Evolutionary conservation across 2,797 vertebrate genomes (phyloP), one percentile per base, ranked within the genome.

Genomic region (Pangasius mekongensis): DNA sequence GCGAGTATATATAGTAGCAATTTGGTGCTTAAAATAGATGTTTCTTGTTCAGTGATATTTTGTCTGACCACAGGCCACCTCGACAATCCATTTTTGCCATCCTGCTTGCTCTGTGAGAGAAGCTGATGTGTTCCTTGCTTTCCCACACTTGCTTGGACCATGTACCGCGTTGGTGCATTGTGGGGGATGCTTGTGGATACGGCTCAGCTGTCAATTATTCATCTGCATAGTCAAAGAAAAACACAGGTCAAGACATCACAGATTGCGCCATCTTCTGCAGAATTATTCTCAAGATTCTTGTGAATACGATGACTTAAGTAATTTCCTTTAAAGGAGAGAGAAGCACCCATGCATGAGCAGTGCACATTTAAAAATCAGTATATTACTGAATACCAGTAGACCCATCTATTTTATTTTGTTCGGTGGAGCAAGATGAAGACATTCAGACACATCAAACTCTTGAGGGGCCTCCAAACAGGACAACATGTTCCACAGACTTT

Each of bases 91-190:
- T 91, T 84, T 87, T 58, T 83, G 52, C 86, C 58, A 92, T 86
- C 67, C 86, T 91, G 87, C 82, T 85, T 89, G 69, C 87, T 87
- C 87, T 84, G 67, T 87, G 88, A 80, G 60, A 71, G 84, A 89
- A 89, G 73, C 74, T 74, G 87, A 88, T 71, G 39, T 89, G 83
- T 88, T 60, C 78, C 76, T 56, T 30, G 56, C 76, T 85, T 86
- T 90, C 58, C 89, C 73, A 69, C 67, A 30, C 36, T 85, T 80
- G 80, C 60, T 77, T 87, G 84, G 81, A 86, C 80, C 33, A 74
- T 69, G 54, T 86, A 66, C 81, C 66, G 73, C n/a, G 18, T 83
- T 87, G 47, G 56, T 87, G 85, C 56, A 85, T 85, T 84, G 58
- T 91, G 36, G 77, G 86, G 14, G 49, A 36, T 83, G 39, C 43